Percentiles rank a stretch among this genome's conserved stretches.
Evolutionary conservation across 1,140 invertebrate species (phyloP).

Genomic region (Psilanteris sp.): DNA sequence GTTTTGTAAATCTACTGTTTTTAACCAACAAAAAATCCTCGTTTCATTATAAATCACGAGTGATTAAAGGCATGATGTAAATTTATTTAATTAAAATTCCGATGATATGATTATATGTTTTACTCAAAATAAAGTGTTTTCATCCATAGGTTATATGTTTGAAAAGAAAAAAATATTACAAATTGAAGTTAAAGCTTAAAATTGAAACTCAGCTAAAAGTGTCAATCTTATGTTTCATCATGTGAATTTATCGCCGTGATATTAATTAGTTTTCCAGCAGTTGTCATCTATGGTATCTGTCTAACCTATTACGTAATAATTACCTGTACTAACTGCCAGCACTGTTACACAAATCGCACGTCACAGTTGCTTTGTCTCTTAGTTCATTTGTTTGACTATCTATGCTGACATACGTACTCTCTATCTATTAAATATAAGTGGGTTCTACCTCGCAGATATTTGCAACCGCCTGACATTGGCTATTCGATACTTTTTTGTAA

Average conservation of each 20-base stretch:
- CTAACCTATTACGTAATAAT: slow-evolving; percentile 66
- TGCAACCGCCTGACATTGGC: slow-evolving; percentile 49
- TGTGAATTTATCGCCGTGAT: slow-evolving; percentile 39
- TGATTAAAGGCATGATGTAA: no score
- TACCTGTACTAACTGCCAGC: slow-evolving; percentile 72
- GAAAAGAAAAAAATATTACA: no score
- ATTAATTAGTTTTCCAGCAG: slow-evolving; percentile 62
- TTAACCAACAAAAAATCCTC: no score
- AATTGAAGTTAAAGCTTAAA: no score
- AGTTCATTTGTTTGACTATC: slow-evolving; percentile 60
- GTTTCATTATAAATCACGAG: no score
- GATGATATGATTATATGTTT: no score
- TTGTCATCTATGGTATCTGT: slow-evolving; percentile 63
- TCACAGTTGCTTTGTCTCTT: slow-evolving; percentile 68
- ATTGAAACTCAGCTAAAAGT: no score
- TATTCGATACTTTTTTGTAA: slow-evolving; percentile 69
- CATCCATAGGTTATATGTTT: no score
- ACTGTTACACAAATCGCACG: slow-evolving; percentile 69
- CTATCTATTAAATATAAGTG: slow-evolving; percentile 30
- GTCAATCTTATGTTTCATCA: no score
- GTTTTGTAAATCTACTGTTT: not conserved
- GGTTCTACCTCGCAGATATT: slow-evolving; percentile 18
- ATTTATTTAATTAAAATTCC: no score
- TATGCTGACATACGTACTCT: slow-evolving; percentile 46
- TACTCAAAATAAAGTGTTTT: no score